Evolutionary conservation across 35 echinoderm and acorn worm genomes (phyloP), one percentile per base, ranked within the genome.

Genomic region (Diadema setosum): DNA sequence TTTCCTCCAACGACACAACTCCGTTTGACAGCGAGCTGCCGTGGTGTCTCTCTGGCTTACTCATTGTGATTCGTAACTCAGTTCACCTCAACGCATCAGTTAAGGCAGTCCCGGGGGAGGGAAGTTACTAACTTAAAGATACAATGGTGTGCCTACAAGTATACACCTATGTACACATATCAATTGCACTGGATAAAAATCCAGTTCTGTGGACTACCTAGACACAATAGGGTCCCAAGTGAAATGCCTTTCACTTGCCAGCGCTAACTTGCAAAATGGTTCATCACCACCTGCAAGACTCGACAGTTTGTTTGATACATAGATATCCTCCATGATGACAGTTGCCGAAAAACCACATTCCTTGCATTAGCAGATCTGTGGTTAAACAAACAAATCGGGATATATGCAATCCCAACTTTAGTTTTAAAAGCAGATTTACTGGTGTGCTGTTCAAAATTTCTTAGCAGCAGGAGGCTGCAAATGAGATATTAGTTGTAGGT

Each of bases 1-100:
- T 42, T 70, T 87, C 85, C 64, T 46, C 85, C 17, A 57, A 70
- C 69, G 85, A 87, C 43, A 65, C 85, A 73, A 87, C 63, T 73
- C 85, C 85, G 41, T 87, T 87, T 31, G 85, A 87, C 85, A 73
- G 85, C 63, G 45, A 45, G 63, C 35, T 70, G 43, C 61, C 45
- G 57, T 58, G 41, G 48, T 70, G n/a, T 75, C 58, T 75, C 61
- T 74, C 63, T 46, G 43, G 26, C 60, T 87, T 70, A 87, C 85
- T 87, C 85, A 87, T 87, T 46, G 42, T 75, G 85, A 75, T 46
- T 45, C 25, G 85, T 70, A 25, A 86, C 20, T 4, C 33, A 84
- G 48, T 61, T 59, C 82, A 84, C 82, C 39, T 36, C 29, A 78
- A 78, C 73, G 44, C 73, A 78, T 25, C 33, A 7, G 73, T 78